Conservation (phyloP, 2,797 vertebrate species). For the Sebastes steindachneri region DNA sequence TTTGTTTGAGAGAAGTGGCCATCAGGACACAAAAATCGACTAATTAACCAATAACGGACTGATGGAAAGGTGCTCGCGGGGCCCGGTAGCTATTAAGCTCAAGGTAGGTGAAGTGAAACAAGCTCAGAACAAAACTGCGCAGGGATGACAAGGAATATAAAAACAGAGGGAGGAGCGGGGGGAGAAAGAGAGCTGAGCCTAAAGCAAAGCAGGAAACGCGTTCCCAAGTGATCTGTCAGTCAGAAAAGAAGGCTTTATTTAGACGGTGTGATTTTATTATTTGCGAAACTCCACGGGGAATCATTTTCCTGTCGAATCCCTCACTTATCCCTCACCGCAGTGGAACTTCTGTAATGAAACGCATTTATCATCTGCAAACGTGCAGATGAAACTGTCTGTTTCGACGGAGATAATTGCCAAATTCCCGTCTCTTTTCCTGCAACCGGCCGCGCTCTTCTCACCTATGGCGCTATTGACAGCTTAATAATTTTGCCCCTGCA, state of each 20-base stretch:
- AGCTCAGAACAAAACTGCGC: slow-evolving; percentile 42
- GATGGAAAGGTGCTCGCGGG: slow-evolving; percentile 28
- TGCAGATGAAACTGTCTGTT: slow-evolving; percentile 75
- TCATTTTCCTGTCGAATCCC: slow-evolving; percentile 57
- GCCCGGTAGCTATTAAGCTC: slow-evolving; percentile 51
- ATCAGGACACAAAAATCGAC: slow-evolving; percentile 40
- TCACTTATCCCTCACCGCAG: slow-evolving; percentile 52
- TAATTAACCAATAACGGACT: slow-evolving; percentile 57
- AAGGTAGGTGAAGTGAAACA: slow-evolving; percentile 54
- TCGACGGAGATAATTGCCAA: slow-evolving; percentile 75
- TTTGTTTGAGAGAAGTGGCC: slow-evolving; percentile 42
- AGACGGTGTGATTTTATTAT: slow-evolving; percentile 72
- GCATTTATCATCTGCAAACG: slow-evolving; percentile 83
- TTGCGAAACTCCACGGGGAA: slow-evolving; percentile 69
- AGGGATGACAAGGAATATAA: slow-evolving; percentile 36
- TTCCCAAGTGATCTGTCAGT: slow-evolving; percentile 70
- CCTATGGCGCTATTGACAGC: slow-evolving; percentile 70
- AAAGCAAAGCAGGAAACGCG: slow-evolving; percentile 53
- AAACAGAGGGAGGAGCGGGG: background rate
- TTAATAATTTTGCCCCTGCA: slow-evolving; percentile 79
- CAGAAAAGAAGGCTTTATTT: slow-evolving; percentile 79
- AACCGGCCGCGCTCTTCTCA: slow-evolving; percentile 22
- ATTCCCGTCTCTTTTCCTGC: slow-evolving; percentile 43
- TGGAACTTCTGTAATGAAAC: slow-evolving; percentile 80
- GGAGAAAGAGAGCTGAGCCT: slow-evolving; percentile 37